phyloP scores from a whole-genome alignment of 2,797 vertebrate genomes.

The Tadarida brasiliensis region DNA sequence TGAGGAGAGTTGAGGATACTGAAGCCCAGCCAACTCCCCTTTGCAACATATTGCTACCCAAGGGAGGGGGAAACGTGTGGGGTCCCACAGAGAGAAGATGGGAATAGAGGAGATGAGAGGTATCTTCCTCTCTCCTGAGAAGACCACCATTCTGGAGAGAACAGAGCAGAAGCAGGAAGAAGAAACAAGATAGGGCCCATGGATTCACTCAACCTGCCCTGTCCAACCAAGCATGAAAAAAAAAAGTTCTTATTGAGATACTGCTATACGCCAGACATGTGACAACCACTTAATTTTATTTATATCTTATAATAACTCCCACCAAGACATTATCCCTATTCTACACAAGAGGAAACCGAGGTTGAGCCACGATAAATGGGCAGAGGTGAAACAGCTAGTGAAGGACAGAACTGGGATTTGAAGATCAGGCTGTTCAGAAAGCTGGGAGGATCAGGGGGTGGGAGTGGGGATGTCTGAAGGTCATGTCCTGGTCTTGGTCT shows the following conservation, averaged over 20 bases:
- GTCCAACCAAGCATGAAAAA: neutral
- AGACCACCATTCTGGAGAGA: neutral
- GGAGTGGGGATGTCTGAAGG: slow-evolving; percentile 27
- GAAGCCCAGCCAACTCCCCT: slow-evolving; percentile 16
- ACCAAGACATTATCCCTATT: neutral
- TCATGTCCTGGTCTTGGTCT: slow-evolving; percentile 47
- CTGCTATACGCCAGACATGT: neutral
- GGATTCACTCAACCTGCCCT: neutral
- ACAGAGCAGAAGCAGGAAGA: neutral
- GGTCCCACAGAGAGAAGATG: neutral
- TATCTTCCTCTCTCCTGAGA: neutral
- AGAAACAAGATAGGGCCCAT: neutral
- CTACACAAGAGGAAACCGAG: slow-evolving; percentile 12
- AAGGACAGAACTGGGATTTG: neutral
- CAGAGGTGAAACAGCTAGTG: neutral
- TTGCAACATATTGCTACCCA: slow-evolving; percentile 14
- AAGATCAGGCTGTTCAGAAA: neutral
- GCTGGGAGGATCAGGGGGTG: neutral
- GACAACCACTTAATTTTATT: neutral
- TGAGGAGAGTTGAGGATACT: neutral
- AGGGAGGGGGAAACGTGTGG: neutral
- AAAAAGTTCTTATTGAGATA: neutral
- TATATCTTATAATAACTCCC: neutral
- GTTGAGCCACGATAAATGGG: neutral
- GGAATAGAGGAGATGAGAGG: neutral